A percentile compares a stretch with the other conserved stretches of the same genome.
These are phyloP conservation scores for Sinocyclocheilus maitianheensis DNA, from an alignment of 2,113 vertebrate genomes.

Conservation along the genomic window DNA sequence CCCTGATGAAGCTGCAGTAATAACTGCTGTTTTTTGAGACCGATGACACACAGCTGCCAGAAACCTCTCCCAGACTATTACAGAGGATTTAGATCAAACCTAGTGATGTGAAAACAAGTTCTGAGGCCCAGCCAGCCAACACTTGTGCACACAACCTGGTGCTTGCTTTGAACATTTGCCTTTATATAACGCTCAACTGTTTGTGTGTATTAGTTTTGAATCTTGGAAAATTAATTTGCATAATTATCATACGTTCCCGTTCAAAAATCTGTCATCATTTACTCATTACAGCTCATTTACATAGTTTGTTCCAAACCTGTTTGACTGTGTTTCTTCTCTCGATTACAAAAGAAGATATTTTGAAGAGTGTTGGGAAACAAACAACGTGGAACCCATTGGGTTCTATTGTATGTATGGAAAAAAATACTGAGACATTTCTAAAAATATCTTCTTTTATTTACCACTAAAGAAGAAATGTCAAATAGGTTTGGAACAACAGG, in stretches of 20 bases:
- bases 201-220: neutral
- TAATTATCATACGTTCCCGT: neutral
- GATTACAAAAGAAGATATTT: neutral
- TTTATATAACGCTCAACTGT: neutral
- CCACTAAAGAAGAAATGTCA: neutral
- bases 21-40: conserved; percentile 36
- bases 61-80: conserved; percentile 36
- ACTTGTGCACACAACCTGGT: neutral
- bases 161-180: neutral
- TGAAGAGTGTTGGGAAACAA: neutral
- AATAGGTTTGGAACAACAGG: neutral
- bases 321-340: neutral
- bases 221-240: neutral
- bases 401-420: neutral
- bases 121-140: neutral
- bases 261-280: neutral
- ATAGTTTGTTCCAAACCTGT: neutral
- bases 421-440: neutral
- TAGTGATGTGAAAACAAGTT: conserved; percentile 14
- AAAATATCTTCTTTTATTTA: neutral
- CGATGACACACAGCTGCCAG: conserved; percentile 41
- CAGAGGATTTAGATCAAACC: conserved; percentile 22
- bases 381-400: neutral
- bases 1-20: conserved; percentile 42
- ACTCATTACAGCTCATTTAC: neutral